Percentiles rank a stretch among this genome's conserved stretches.
Evolutionary conservation across 2,888 invertebrate genomes (phyloP).

Genomic region (Heliconius ethilla): DNA sequence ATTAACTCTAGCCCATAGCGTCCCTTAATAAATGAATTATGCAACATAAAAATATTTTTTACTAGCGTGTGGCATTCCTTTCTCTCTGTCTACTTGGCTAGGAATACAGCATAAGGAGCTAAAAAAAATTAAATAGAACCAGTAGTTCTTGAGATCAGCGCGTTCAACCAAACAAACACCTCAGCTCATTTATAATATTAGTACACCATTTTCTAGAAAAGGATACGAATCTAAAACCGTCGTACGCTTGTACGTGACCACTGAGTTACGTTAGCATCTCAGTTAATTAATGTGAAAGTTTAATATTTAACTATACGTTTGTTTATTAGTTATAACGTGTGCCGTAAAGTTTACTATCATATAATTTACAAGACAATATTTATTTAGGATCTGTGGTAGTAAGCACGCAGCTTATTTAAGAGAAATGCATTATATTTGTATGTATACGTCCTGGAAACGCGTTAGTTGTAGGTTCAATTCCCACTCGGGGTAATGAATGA

Average conservation of each 20-base stretch:
- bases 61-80: no score
- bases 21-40: not conserved
- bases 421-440: not conserved
- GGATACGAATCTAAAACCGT: not conserved
- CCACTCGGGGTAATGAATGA: not conserved
- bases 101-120: no score
- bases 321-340: not conserved
- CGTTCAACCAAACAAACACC: not conserved
- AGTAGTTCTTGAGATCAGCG: not conserved
- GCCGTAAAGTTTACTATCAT: conserved; percentile 23
- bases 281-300: conserved; percentile 1
- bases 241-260: not conserved
- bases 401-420: not conserved
- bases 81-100: no score
- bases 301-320: conserved; percentile 5
- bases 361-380: conserved; percentile 32
- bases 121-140: no score
- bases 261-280: not conserved
- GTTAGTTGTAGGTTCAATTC: not conserved
- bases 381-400: conserved; percentile 32
- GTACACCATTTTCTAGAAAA: not conserved
- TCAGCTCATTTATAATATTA: not conserved
- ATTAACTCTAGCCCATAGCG: not conserved
- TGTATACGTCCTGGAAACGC: not conserved
- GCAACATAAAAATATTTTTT: not conserved